phyloP scores from a whole-genome alignment of 1,140 invertebrate genomes.

The Drosophila asahinai region DNA sequence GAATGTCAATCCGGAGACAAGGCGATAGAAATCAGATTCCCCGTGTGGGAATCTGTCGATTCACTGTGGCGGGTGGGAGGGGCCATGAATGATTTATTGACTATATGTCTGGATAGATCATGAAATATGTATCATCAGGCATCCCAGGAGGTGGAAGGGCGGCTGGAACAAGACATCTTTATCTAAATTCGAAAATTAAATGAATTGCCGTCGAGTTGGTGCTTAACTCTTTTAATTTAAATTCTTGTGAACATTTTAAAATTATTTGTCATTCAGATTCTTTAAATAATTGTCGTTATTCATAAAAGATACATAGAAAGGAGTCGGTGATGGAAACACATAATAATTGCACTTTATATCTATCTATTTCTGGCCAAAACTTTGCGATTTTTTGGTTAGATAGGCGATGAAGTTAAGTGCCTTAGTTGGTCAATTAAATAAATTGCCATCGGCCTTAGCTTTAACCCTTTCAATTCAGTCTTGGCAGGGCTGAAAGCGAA shows the following conservation, averaged over 20 bases:
- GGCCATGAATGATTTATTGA: conserved; percentile 63
- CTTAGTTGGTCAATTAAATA: conserved; percentile 39
- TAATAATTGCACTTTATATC: too few relatives aligned
- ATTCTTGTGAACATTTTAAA: too few relatives aligned
- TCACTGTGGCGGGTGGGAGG: conserved; percentile 28
- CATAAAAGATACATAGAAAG: too few relatives aligned
- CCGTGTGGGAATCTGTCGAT: conserved; percentile 49
- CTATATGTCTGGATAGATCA: conserved; percentile 42
- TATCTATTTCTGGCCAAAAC: background rate
- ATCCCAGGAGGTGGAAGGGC: too few relatives aligned
- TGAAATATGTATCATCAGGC: conserved; percentile 35
- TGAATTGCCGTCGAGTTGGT: conserved; percentile 21
- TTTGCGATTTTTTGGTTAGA: background rate
- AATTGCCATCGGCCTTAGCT: background rate
- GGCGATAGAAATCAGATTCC: conserved; percentile 53
- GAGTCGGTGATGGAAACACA: too few relatives aligned
- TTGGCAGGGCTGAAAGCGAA: background rate
- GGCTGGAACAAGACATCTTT: conserved; percentile 8
- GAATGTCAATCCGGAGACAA: conserved; percentile 50
- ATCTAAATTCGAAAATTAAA: conserved; percentile 42
- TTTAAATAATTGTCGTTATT: too few relatives aligned
- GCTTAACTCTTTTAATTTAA: background rate
- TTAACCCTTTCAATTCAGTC: conserved; percentile 14
- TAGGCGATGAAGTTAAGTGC: background rate
- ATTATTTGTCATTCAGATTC: too few relatives aligned